Evolutionary conservation across 37 sponge, comb jelly and placozoan genomes (phyloP).

Genomic region (Beroe ovata): DNA sequence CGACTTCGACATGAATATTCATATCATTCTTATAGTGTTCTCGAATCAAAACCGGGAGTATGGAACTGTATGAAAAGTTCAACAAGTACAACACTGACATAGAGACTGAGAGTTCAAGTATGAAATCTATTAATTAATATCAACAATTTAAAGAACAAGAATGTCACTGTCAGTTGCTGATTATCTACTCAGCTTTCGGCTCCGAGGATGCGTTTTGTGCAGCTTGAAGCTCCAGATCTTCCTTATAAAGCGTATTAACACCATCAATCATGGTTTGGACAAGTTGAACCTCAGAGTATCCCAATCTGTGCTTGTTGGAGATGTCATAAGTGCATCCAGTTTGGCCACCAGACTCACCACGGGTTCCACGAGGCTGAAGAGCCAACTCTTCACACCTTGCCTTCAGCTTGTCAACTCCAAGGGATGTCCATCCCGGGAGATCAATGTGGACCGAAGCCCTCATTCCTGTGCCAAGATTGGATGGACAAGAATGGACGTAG

Average conservation of each 20-base stretch:
- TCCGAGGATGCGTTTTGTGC: not conserved
- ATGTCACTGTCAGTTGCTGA: no score
- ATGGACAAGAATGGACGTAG: conserved; percentile 84
- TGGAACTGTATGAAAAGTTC: no score
- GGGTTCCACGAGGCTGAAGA: conserved; percentile 60
- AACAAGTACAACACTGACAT: no score
- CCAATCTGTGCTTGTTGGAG: conserved; percentile 66
- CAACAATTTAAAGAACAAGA: no score
- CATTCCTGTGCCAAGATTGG: conserved; percentile 91
- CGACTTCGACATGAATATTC: no score
- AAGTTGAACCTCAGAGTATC: conserved; percentile 67
- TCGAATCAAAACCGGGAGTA: no score
- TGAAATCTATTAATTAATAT: no score
- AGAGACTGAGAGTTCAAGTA: no score
- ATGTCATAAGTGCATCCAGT: conserved; percentile 66
- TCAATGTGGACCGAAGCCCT: conserved; percentile 82
- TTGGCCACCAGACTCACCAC: conserved; percentile 46
- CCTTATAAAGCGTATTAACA: conserved; percentile 79
- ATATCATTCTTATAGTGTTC: no score
- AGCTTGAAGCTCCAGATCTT: conserved; percentile 38
- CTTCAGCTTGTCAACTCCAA: conserved; percentile 59
- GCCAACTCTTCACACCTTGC: conserved; percentile 61
- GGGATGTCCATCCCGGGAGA: conserved; percentile 71
- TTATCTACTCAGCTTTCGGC: no score
- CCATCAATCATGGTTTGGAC: conserved; percentile 87